phyloP scores from a whole-genome alignment of 2,797 vertebrate species.

The Sebastes iracundus region DNA sequence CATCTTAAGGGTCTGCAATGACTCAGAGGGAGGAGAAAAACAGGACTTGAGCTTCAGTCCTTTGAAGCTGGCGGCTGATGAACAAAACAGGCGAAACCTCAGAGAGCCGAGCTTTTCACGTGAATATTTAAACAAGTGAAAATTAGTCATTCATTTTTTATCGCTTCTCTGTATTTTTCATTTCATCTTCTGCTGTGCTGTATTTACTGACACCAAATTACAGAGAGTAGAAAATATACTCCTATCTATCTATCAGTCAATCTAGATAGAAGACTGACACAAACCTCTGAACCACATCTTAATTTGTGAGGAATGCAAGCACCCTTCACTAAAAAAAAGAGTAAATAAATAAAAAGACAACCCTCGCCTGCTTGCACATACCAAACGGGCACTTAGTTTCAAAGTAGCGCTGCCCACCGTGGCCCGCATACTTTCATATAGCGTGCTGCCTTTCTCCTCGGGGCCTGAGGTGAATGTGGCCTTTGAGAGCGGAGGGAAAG shows the following conservation, averaged over 20 bases:
- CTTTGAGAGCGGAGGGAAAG: constrained; percentile 75
- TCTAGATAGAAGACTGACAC: background rate
- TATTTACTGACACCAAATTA: background rate
- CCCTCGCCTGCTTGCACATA: constrained; percentile 46
- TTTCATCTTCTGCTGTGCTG: background rate
- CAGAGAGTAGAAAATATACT: background rate
- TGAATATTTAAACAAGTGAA: constrained; percentile 32
- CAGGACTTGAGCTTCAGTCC: background rate
- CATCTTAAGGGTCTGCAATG: constrained; percentile 25
- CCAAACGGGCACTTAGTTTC: constrained; percentile 60
- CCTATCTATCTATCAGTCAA: background rate
- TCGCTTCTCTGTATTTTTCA: background rate
- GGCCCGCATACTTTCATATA: constrained; percentile 62
- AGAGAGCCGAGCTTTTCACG: background rate
- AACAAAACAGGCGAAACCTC: constrained; percentile 25
- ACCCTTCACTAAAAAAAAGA: constrained; percentile 10
- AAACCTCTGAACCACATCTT: background rate
- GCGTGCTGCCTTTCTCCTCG: constrained; percentile 44
- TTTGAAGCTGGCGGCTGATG: constrained; percentile 32
- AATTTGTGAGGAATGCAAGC: constrained; percentile 38
- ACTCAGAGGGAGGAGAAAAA: constrained; percentile 5
- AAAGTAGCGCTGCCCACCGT: constrained; percentile 46
- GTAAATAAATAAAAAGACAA: constrained; percentile 57
- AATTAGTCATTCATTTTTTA: constrained; percentile 4
- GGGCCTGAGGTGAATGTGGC: constrained; percentile 74